Evolutionary conservation across 2,113 vertebrate genomes (phyloP).

Genomic region (Elaphurus davidianus): DNA sequence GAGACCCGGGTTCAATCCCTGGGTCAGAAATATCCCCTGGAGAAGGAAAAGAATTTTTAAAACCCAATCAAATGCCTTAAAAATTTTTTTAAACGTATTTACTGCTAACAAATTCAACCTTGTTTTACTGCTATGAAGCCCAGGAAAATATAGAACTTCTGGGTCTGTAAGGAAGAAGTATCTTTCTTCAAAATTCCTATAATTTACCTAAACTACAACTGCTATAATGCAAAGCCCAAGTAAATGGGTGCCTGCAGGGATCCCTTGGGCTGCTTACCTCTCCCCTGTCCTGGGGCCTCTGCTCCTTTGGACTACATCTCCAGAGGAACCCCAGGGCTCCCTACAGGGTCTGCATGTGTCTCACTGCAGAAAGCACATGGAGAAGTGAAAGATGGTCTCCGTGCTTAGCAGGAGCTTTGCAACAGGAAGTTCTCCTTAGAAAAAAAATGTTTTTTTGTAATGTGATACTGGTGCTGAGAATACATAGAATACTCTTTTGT

Average conservation of each 20-base stretch:
- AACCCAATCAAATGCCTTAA: not conserved
- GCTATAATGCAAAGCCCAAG: not conserved
- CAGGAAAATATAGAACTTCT: not conserved
- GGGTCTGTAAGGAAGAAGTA: not conserved
- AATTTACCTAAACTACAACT: not conserved
- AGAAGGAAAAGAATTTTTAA: not conserved
- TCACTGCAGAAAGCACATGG: not conserved
- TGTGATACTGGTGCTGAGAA: not conserved
- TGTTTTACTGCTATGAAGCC: not conserved
- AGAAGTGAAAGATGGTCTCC: not conserved
- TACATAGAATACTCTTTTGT: not conserved
- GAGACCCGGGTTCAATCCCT: not conserved
- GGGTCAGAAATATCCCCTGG: not conserved
- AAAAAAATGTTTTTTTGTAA: too few relatives aligned
- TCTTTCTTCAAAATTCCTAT: not conserved
- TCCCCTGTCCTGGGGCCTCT: not conserved
- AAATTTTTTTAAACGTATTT: not conserved
- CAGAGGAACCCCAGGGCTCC: not conserved
- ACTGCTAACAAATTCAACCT: not conserved
- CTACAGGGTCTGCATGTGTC: not conserved
- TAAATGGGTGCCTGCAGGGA: rapidly evolving
- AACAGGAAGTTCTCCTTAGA: not conserved
- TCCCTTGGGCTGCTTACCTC: not conserved
- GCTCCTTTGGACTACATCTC: not conserved
- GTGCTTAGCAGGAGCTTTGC: not conserved